Evolutionary conservation across 2,888 invertebrate species (phyloP), one percentile per base, ranked within the genome.

Genomic region (Slavum lentiscoides): DNA sequence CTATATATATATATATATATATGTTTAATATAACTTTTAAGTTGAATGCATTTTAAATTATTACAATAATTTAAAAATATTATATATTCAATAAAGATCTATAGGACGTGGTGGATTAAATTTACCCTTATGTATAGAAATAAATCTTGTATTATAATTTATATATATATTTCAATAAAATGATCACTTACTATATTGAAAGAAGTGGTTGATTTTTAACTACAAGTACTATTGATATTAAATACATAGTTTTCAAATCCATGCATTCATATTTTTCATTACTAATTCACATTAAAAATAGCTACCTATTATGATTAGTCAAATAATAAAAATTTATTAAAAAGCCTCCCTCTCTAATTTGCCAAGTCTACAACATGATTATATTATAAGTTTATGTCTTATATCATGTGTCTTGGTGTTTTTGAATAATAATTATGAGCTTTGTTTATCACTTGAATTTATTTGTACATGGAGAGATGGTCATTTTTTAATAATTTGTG

Each of bases 141-240:
- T 21, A 43, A n/a, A 15, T 67, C 15, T 67, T 67, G 21, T 67
- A 21, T 67, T 67, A 67, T 21, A 39, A 64, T 21, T 43, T 39
- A 55, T 55, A 19, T 55, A 55, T 15, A 67, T 64, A 64, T 64
- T 64, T 64, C 11, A 64, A 66, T 64, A 64, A 37, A 66, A n/a
- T 39, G 3, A 66, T n/a, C 7, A 17, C 19, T 55, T 55, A 55
- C 3, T 49, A 49, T 49, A 11, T 49, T 43, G 43, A 43, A 11
- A 43, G 6, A 6, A 43, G 11, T 43, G 43, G 43, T 43, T 43
- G 43, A 43, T 43, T 43, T n/a, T 43, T 43, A 43, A 43, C 43
- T 9, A 43, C 6, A 1, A 43, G 7, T 43, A 9, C 7, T 7
- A 43, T 43, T 43, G 11, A 43, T 43, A 43, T 43, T 43, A 43